Evolutionary conservation across 2,113 vertebrate species (phyloP).

Genomic region (Lethenteron reissneri): DNA sequence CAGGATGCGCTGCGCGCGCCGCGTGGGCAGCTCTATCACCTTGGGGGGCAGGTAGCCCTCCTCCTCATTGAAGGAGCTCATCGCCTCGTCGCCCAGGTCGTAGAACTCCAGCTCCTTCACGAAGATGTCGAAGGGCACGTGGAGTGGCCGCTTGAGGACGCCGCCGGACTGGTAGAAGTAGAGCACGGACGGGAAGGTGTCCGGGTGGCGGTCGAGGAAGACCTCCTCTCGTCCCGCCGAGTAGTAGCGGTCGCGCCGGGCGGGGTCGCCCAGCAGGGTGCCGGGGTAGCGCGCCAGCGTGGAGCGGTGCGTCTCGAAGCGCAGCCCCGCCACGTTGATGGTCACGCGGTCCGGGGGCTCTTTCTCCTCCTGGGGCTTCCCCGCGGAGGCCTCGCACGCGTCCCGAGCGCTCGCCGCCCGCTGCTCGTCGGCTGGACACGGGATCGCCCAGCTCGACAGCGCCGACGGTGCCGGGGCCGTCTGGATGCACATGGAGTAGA

Average conservation of each 20-base stretch:
- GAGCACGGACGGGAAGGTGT: constrained; percentile 3
- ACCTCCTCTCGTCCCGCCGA: background rate
- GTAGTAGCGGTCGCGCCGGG: background rate
- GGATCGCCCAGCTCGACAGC: too few relatives aligned
- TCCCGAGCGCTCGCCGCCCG: too few relatives aligned
- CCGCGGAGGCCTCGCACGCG: too few relatives aligned
- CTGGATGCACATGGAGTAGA: too few relatives aligned
- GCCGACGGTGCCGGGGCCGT: too few relatives aligned
- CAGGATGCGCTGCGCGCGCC: background rate
- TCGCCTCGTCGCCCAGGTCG: constrained; percentile 1
- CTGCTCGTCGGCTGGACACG: too few relatives aligned
- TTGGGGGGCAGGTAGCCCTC: background rate
- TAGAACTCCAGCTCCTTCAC: constrained; percentile 1
- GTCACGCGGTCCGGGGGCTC: background rate
- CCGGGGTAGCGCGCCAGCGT: background rate
- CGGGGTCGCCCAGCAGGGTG: constrained; percentile 4
- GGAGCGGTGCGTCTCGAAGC: background rate
- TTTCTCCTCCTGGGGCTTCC: too few relatives aligned
- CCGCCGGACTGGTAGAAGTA: constrained; percentile 2
- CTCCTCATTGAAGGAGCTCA: background rate
- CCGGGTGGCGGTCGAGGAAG: constrained; percentile 4
- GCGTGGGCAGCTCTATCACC: background rate
- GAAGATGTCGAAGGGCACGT: constrained; percentile 3
- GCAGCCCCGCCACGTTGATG: constrained; percentile 3
- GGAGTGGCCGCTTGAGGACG: background rate